A percentile compares a stretch with the other conserved stretches of the same genome.
Conservation (phyloP, 2,113 vertebrate genomes). For the Chloebia gouldiae region DNA sequence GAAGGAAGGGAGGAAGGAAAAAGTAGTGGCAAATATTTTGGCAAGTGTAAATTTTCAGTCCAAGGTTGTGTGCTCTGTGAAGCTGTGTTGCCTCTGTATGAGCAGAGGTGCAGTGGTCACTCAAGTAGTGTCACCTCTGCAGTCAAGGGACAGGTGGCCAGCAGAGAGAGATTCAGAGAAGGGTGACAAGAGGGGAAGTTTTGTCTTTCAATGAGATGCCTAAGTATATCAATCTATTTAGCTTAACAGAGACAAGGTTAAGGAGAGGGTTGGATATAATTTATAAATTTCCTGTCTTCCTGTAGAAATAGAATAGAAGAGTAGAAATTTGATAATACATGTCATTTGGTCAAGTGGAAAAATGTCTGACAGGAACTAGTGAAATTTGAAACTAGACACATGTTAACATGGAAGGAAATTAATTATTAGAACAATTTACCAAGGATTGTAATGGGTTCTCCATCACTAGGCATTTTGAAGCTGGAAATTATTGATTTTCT, state of each 20-base stretch:
- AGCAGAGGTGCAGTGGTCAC: background rate
- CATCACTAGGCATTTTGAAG: background rate
- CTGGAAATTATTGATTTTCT: background rate
- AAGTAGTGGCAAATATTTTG: background rate
- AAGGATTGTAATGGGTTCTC: background rate
- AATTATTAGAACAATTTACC: constrained; percentile 25
- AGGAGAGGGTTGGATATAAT: background rate
- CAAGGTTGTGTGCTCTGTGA: fast-evolving
- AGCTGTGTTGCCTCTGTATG: background rate
- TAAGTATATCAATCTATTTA: background rate
- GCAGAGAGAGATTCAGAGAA: background rate
- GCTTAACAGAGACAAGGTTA: constrained; percentile 1
- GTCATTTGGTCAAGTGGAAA: background rate
- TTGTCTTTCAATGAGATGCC: background rate
- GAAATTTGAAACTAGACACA: constrained; percentile 20
- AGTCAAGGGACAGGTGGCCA: background rate
- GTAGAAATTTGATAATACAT: background rate
- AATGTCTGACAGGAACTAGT: background rate
- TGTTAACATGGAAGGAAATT: constrained; percentile 8
- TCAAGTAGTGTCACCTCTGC: fast-evolving
- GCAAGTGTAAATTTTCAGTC: background rate
- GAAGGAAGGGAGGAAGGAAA: too few relatives aligned
- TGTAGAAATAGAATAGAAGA: background rate
- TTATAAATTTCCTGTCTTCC: background rate
- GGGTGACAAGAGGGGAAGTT: background rate